Base-by-base conservation (phyloP, 2,113 vertebrate genomes). In the Sterrhoptilus dennistouni region DNA sequence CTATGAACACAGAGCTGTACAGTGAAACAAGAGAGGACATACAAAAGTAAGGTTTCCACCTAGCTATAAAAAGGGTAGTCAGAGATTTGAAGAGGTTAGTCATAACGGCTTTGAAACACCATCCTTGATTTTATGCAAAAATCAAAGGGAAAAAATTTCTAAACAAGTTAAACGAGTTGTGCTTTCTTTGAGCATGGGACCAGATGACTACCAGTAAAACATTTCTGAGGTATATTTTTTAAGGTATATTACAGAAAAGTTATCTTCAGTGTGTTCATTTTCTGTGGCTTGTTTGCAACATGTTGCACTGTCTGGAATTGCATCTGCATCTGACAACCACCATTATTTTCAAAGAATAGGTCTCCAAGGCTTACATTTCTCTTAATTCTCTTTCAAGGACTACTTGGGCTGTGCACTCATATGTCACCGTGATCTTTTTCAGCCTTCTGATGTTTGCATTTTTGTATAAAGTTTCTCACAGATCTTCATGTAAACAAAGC, bases 121-220 rank as follows among this genome's bases (percentile, higher is more conserved):
- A 35, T 59, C 6, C 47, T 47, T 1, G 2, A 40, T 4, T 25
- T 5, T 19, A 33, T 42, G 50, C 2, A 88, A 54, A 92, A 71
- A 13, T n/a, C 4, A 54, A 2, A 3, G 3, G 6, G 16, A 11
- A 17, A 70, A 65, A 31, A 12, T 0, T 8, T 54, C 38, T 69
- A 42, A 74, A n/a, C 5, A 61, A 31, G 10, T 7, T 63, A 16
- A 36, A 69, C 2, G 5, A 60, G 1, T 44, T 69, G 11, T 18
- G 4, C 10, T 69, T 49, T n/a, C 6, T 69, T 50, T 33, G 12
- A 50, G 16, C 6, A 45, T 0, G 0, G 7, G 7, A 81, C 11
- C 6, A 70, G 11, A 50, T 23, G 28, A 64, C 8, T 12, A 56
- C 4, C 14, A 78, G 19, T 71, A 77, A 57, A 57, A 40, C 11